A percentile compares a stretch with the other conserved stretches of the same genome.
These are phyloP conservation scores for Isurus oxyrinchus DNA, from an alignment of 2,113 vertebrate species.

Conservation along the genomic window DNA sequence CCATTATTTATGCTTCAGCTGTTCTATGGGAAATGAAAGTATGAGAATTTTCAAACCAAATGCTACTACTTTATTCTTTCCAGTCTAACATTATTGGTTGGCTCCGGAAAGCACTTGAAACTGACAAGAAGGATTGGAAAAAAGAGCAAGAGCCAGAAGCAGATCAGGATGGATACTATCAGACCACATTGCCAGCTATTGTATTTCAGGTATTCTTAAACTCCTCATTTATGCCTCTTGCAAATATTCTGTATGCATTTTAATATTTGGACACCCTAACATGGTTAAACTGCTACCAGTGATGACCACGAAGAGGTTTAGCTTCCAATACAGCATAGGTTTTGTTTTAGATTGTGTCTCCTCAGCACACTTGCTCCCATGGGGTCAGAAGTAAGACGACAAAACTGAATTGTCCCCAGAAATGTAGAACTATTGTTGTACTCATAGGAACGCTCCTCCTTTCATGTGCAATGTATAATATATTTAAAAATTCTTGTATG, in stretches of 20 bases:
- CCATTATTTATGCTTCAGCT: background rate
- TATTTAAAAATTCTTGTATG: background rate
- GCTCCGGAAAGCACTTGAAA: conserved; percentile 91
- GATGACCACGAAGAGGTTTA: background rate
- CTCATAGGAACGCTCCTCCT: background rate
- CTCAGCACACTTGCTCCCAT: background rate
- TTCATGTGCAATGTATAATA: background rate
- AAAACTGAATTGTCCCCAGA: background rate
- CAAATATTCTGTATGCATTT: background rate
- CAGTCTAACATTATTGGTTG: conserved; percentile 96
- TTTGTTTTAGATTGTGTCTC: background rate
- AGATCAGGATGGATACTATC: conserved; percentile 93
- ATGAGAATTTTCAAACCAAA: background rate
- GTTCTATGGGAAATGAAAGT: background rate
- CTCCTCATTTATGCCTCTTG: background rate
- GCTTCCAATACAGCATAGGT: background rate
- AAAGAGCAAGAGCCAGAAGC: conserved; percentile 89
- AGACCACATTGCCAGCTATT: conserved; percentile 86
- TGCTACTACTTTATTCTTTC: background rate
- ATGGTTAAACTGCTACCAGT: background rate
- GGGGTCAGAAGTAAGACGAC: background rate
- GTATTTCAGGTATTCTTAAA: conserved; percentile 73
- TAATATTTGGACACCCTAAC: background rate
- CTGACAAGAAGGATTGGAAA: conserved; percentile 94
- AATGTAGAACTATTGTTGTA: background rate